Evolutionary conservation across 2,888 invertebrate genomes (phyloP), one percentile per base, ranked within the genome.

Genomic region (Drosophila leonis): DNA sequence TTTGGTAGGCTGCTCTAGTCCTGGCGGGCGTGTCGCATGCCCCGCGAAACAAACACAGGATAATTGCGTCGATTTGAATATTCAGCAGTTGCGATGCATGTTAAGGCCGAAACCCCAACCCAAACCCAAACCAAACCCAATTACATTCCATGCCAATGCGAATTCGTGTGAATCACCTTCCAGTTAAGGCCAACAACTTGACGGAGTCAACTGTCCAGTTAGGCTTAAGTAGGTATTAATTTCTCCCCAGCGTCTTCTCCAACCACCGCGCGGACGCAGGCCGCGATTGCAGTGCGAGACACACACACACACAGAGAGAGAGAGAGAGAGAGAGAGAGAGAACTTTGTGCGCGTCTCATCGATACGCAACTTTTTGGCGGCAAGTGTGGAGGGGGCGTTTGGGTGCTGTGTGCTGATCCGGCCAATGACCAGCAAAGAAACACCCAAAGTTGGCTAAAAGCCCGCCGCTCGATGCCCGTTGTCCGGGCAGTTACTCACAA

Each of bases 151-250:
- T 12, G 37, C 20, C 31, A 68, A 39, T 15, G 44, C 48, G 39
- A 62, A 37, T 24, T 62, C 72, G 65, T 39, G 78, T 84, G 84
- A 84, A 83, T 84, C 84, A 84, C 78, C 78, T 80, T 86, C 54
- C 67, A 65, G 60, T 62, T 76, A 55, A 48, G 49, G 55, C 62
- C 78, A 52, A 62, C 69, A 70, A 66, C 59, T 63, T 56, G 35
- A 55, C 57, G 51, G 55, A 76, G 66, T 74, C 78, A 73, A 76
- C 86, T 84, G 84, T 82, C 75, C 90, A 83, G 82, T 83, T 80
- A 74, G 77, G 87, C 87, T 88, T 91, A 91, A 91, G 91, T 90
- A 90, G 91, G 90, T 84, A 91, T 91, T 91, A 91, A 90, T 91
- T 89, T 87, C 83, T 84, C 86, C 85, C 90, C 79, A 48, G 59